Evolutionary conservation across 2,888 invertebrate genomes (phyloP).

Genomic region (Bellardia pandia): DNA sequence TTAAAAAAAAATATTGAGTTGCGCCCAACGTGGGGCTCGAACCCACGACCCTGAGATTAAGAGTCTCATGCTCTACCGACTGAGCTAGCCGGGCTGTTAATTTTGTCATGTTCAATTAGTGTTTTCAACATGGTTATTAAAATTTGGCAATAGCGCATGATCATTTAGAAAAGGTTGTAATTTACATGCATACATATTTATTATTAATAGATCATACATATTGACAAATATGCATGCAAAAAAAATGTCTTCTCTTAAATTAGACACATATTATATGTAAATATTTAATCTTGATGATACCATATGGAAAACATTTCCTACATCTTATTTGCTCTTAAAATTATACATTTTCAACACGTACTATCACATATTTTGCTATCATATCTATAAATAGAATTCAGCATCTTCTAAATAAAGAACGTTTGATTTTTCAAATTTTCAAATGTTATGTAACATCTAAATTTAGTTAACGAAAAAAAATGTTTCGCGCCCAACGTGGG

Average conservation of each 20-base stretch:
- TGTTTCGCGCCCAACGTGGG: constrained; percentile 82
- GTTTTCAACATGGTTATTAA: neutral
- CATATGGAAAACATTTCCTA: too few species aligned
- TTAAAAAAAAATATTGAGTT: neutral
- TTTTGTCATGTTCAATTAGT: neutral
- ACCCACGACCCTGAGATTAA: constrained; percentile 85
- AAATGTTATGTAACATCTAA: neutral
- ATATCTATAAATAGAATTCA: too few species aligned
- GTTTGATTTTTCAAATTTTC: too few species aligned
- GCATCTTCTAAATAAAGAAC: too few species aligned
- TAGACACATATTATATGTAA: too few species aligned
- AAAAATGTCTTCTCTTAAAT: too few species aligned
- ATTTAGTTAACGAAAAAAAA: constrained; percentile 46
- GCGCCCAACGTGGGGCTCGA: constrained; percentile 84
- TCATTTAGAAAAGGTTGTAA: neutral
- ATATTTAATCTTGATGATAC: too few species aligned
- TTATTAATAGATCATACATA: neutral
- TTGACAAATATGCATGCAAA: too few species aligned
- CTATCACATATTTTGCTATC: too few species aligned
- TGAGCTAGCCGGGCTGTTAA: constrained; percentile 83
- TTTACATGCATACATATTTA: neutral
- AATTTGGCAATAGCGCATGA: constrained; percentile 24
- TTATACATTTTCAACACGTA: neutral
- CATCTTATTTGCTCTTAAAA: neutral
- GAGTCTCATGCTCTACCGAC: constrained; percentile 84